A percentile compares a stretch with the other conserved stretches of the same genome.
These are phyloP conservation scores for Adelges cooleyi DNA, from an alignment of 1,140 invertebrate species.

Conservation along the genomic window DNA sequence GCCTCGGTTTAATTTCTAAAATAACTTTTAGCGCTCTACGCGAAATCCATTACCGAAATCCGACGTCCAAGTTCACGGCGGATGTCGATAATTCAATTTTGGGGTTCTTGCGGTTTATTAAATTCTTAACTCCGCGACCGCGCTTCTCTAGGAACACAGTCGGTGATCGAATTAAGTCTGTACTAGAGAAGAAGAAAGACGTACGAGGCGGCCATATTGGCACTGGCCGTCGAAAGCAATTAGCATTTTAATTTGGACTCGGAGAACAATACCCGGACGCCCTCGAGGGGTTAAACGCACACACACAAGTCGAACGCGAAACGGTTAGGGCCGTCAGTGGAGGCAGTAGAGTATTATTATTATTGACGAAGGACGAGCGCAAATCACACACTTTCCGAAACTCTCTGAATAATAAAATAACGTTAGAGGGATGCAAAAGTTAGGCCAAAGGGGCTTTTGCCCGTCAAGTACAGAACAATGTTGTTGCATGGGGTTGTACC, in stretches of 20 bases:
- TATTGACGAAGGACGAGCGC: too few species aligned
- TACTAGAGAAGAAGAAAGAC: neutral
- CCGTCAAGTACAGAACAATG: conserved; percentile 17
- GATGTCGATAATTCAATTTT: conserved; percentile 19
- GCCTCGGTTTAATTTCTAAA: conserved; percentile 13
- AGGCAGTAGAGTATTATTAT: too few species aligned
- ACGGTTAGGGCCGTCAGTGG: too few species aligned
- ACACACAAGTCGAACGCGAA: neutral
- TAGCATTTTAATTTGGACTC: conserved; percentile 24
- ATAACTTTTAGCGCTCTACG: neutral
- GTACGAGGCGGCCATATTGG: conserved; percentile 4
- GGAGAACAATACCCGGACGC: conserved; percentile 11
- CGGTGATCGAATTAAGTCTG: conserved; percentile 17
- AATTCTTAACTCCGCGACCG: neutral
- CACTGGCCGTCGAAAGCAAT: conserved; percentile 25
- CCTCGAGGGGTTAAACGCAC: neutral
- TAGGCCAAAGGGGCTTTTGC: neutral
- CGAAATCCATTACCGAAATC: conserved; percentile 14
- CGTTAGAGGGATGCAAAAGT: neutral
- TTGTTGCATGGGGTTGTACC: neutral
- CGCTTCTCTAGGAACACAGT: too few species aligned
- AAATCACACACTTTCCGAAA: neutral
- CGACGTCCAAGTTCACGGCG: neutral
- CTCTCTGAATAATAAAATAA: neutral
- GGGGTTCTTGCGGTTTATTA: conserved; percentile 21